Conservation (phyloP, 2,888 invertebrate species). For the Hydrotaea diabolus region DNA sequence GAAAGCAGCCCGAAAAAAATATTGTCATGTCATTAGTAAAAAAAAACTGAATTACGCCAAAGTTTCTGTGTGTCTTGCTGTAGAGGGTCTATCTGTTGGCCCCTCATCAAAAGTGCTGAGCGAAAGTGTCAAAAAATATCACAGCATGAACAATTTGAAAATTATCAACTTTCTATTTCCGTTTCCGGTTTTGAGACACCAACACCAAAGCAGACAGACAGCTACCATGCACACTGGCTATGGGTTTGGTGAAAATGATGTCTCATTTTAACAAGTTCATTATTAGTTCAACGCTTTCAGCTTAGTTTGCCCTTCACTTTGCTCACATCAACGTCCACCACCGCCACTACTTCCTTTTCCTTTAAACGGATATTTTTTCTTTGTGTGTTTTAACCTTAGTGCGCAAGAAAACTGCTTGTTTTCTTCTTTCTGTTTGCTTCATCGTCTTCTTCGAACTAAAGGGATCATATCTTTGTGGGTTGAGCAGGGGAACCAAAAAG, state of each 20-base stretch:
- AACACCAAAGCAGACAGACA: neutral
- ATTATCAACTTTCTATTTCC: conserved; percentile 45
- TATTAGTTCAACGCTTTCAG: conserved; percentile 25
- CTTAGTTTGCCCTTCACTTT: neutral
- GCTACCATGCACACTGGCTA: neutral
- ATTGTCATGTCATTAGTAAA: conserved; percentile 4
- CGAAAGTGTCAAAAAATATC: conserved; percentile 16
- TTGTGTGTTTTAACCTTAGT: conserved; percentile 23
- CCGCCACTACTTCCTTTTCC: neutral
- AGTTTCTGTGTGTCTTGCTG: neutral
- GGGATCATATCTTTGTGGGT: neutral
- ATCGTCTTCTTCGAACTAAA: neutral
- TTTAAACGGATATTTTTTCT: conserved; percentile 4
- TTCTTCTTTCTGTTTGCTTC: no score
- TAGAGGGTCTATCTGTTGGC: neutral
- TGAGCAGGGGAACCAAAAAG: neutral
- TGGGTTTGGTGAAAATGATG: conserved; percentile 15
- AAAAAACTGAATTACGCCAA: neutral
- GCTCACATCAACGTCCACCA: neutral
- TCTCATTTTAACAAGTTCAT: conserved; percentile 34
- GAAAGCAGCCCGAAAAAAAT: neutral
- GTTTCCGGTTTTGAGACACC: conserved; percentile 26
- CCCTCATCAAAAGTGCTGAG: neutral
- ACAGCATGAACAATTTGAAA: conserved; percentile 38
- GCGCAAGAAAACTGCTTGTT: neutral